Evolutionary conservation across 2,888 invertebrate species (phyloP).

Genomic region (Hoplodrina blanda): DNA sequence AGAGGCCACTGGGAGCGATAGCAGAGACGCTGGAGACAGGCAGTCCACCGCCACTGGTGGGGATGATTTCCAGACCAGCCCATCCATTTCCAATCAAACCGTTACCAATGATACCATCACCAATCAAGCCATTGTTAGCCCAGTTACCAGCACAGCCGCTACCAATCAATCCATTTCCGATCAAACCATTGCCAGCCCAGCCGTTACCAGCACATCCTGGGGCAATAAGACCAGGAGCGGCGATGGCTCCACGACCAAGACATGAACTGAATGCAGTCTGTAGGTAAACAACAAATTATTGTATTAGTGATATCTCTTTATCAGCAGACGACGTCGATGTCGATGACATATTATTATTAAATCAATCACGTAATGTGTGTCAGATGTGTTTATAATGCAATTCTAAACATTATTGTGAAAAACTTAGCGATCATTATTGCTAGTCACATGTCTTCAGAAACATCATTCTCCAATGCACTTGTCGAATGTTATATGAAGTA

Average conservation of each 20-base stretch:
- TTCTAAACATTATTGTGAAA: no score
- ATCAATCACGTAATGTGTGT: no score
- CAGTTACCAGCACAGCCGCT: conserved; percentile 9
- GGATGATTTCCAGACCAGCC: conserved; percentile 27
- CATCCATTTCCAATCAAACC: conserved; percentile 27
- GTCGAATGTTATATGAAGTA: no score
- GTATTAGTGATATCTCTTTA: no score
- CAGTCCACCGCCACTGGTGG: conserved; percentile 47
- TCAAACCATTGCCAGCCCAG: neutral
- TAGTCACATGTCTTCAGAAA: no score
- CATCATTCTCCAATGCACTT: no score
- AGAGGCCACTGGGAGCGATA: conserved; percentile 50
- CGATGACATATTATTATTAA: no score
- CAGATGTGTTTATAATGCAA: no score
- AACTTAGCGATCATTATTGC: no score
- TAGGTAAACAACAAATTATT: no score
- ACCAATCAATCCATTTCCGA: neutral
- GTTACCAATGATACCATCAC: conserved; percentile 17
- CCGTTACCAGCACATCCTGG: conserved; percentile 18
- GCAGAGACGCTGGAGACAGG: conserved; percentile 43
- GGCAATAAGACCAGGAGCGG: neutral
- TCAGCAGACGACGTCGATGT: no score
- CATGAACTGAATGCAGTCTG: no score
- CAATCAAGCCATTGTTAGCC: neutral
- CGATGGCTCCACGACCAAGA: neutral